Evolutionary conservation across 2,797 vertebrate genomes (phyloP), one percentile per base, ranked within the genome.

Genomic region (Melanotaenia nigrans): DNA sequence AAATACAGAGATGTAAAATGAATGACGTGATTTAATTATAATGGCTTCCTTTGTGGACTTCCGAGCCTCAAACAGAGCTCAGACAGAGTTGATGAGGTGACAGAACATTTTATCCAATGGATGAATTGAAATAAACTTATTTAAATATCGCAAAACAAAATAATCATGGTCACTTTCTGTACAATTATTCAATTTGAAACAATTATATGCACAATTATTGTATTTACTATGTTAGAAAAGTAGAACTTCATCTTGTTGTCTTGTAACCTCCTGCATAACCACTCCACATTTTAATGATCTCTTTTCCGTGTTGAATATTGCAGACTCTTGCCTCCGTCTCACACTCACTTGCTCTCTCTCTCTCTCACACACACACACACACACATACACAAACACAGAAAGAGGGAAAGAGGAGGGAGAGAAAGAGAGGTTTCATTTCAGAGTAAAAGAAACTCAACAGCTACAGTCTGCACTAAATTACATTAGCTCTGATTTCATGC

Each of bases 391-490:
- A 33, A 6, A 35, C 35, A 35, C 35, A 35, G 7, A 35, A 9
- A 35, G 35, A 16, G 16, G 3, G 42, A 45, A 18, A 2, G 18
- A 45, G 42, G 36, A 38, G 36, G 3, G 2, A 38, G 36, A 3
- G 35, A 36, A 8, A 45, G 42, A 20, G 42, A 76, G 51, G 83
- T 91, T 90, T 88, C 83, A 73, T 81, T 89, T 89, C 8, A 35
- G 59, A 24, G 18, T 33, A 89, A 91, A 70, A 32, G 85, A 83
- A 88, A 86, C 79, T 85, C 18, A 61, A 62, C 45, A 54, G 60
- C 35, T 70, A 60, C 38, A 47, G 4, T 53, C 47, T 66, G 45
- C 32, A 61, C 69, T 40, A 20, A 38, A 49, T 60, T 10, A 25
- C 59, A 62, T 45, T 8, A 8, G 65, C 60, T 76, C 65, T 59